Conservation (phyloP, 2,797 vertebrate genomes). For the Malurus leucopterus region DNA sequence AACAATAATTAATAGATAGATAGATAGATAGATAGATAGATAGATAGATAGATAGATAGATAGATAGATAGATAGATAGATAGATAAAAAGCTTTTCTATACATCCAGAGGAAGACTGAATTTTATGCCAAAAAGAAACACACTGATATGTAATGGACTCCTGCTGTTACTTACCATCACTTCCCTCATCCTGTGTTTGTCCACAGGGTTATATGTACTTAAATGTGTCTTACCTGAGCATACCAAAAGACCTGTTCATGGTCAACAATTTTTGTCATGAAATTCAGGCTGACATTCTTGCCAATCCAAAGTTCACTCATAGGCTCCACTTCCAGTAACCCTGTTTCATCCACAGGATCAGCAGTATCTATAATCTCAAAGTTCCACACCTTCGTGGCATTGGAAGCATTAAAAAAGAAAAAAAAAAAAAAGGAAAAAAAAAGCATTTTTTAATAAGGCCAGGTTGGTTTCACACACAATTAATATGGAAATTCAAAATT, state of each 20-base stretch:
- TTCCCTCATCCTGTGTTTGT: neutral
- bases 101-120: neutral
- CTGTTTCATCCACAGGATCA: constrained; percentile 71
- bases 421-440: no score
- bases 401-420: neutral
- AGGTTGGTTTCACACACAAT: neutral
- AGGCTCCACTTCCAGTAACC: constrained; percentile 83
- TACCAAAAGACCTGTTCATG: constrained; percentile 83
- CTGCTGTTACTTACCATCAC: neutral
- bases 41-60: neutral
- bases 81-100: neutral
- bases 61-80: neutral
- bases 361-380: constrained; percentile 84
- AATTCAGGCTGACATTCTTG: constrained; percentile 80
- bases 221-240: constrained; percentile 82
- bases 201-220: neutral
- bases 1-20: neutral
- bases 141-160: neutral
- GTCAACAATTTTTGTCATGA: constrained; percentile 79
- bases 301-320: constrained; percentile 87
- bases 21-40: neutral
- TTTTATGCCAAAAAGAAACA: neutral
- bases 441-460: neutral
- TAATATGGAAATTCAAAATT: neutral
- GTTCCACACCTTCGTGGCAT: constrained; percentile 84